These are phyloP conservation scores for Ephestia elutella DNA, from an alignment of 1,140 invertebrate species.

Conservation along the genomic window DNA sequence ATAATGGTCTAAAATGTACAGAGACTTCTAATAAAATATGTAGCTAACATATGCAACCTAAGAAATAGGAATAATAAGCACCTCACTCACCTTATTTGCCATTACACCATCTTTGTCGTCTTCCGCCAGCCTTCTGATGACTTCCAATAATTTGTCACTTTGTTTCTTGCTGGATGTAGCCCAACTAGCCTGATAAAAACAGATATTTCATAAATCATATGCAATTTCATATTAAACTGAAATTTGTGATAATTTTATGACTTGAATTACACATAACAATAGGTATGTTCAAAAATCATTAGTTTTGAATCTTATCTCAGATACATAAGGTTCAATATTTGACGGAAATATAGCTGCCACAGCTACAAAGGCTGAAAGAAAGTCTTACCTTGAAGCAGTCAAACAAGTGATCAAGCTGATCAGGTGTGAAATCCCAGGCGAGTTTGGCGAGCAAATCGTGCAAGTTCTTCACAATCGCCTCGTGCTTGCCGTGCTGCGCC, in stretches of 20 bases:
- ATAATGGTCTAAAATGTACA: too few species aligned
- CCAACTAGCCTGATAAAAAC: conserved; percentile 86
- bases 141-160: conserved; percentile 94
- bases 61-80: too few species aligned
- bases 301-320: too few species aligned
- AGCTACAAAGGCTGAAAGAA: conserved; percentile 14
- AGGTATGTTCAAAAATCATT: too few species aligned
- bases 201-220: conserved; percentile 10
- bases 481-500: conserved; percentile 95
- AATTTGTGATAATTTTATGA: too few species aligned
- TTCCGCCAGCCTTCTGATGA: conserved; percentile 95
- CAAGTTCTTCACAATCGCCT: conserved; percentile 97
- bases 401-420: conserved; percentile 97
- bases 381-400: conserved; percentile 98
- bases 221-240: too few species aligned
- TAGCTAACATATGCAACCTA: too few species aligned
- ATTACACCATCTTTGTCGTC: conserved; percentile 99
- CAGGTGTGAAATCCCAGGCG: conserved; percentile 98
- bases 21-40: too few species aligned
- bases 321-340: too few species aligned
- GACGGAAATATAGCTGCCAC: too few species aligned
- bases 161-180: conserved; percentile 96
- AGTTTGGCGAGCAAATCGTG: conserved; percentile 97
- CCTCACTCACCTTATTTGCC: conserved; percentile 94
- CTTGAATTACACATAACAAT: too few species aligned